Conservation (phyloP, 2,888 invertebrate genomes). For the Creontiades dilutus region DNA sequence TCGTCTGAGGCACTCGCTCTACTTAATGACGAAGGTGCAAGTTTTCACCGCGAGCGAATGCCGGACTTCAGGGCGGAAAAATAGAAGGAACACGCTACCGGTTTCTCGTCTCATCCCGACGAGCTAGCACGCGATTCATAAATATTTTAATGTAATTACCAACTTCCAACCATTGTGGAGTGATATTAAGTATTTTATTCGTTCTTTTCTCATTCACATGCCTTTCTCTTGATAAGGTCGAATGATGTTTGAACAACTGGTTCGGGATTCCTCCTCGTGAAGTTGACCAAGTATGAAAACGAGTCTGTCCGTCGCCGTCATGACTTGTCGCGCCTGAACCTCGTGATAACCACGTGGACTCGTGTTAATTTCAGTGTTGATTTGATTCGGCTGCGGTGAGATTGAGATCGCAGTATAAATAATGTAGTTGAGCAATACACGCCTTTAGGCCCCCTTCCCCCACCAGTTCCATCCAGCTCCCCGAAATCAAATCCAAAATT, state of each 20-base stretch:
- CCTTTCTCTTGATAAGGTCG: not conserved
- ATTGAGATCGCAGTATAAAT: too few species aligned
- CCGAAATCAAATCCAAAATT: too few species aligned
- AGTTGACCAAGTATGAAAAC: not conserved
- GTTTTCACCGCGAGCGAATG: constrained; percentile 24
- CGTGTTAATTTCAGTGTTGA: not conserved
- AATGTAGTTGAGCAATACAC: too few species aligned
- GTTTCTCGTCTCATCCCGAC: not conserved
- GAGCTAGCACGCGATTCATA: constrained; percentile 27
- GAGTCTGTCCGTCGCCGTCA: not conserved
- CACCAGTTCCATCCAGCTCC: too few species aligned
- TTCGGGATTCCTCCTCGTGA: constrained; percentile 3
- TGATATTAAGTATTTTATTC: not conserved
- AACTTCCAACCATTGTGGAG: not conserved
- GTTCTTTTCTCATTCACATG: not conserved
- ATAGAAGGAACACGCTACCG: constrained; percentile 34
- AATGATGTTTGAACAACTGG: not conserved
- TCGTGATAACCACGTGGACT: not conserved
- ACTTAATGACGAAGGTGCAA: constrained; percentile 28
- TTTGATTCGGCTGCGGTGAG: too few species aligned
- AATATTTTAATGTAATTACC: constrained; percentile 31
- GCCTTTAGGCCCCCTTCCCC: too few species aligned
- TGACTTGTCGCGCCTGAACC: not conserved
- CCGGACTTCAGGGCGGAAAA: constrained; percentile 8
- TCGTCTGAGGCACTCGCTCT: constrained; percentile 36